Percentiles rank a stretch among this genome's conserved stretches.
These are phyloP conservation scores for Rynchops niger DNA, from an alignment of 2,113 vertebrate genomes.

Conservation along the genomic window DNA sequence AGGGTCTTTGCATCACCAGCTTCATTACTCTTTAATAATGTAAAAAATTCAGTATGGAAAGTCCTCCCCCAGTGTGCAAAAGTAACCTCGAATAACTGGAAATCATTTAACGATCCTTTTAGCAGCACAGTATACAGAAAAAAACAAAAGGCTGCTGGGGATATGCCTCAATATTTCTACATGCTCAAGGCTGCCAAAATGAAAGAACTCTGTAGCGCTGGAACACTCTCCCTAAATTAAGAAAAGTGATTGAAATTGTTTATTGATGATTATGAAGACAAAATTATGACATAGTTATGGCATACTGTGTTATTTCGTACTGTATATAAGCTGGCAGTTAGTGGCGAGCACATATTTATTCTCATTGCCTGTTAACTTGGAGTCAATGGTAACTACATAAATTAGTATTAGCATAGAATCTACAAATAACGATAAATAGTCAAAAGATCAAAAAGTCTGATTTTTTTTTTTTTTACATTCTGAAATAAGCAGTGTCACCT, in stretches of 20 bases:
- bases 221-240: background rate
- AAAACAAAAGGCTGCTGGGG: background rate
- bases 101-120: background rate
- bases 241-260: background rate
- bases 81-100: background rate
- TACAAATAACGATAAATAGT: background rate
- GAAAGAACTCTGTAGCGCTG: background rate
- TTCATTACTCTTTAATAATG: background rate
- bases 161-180: background rate
- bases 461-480: background rate
- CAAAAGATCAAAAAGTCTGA: background rate
- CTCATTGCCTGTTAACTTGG: background rate
- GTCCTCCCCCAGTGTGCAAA: background rate
- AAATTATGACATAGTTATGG: background rate
- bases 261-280: background rate
- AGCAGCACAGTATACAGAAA: background rate
- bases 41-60: background rate
- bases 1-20: background rate
- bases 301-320: background rate
- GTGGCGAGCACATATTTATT: background rate
- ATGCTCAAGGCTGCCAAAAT: background rate
- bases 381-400: background rate
- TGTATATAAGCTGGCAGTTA: background rate
- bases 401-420: background rate
- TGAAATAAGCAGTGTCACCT: background rate